Percentiles rank a stretch among this genome's conserved stretches.
Conservation (phyloP, 1,140 invertebrate species). For the Tetragonula clypearis region DNA sequence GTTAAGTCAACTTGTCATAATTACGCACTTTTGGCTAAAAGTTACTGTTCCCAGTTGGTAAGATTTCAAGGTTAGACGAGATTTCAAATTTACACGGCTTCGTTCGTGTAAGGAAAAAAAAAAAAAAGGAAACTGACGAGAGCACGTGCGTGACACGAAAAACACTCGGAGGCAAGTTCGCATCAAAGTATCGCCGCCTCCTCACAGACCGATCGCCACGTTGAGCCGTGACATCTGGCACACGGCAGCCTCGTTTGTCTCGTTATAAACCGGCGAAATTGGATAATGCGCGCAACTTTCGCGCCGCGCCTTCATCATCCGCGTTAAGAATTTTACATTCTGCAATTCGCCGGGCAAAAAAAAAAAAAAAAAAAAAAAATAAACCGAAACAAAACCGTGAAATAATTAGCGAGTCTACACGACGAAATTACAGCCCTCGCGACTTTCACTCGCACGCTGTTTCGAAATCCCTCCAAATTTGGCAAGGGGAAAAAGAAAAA, state of each 20-base stretch:
- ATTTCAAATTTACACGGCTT: background rate
- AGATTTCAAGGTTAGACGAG: background rate
- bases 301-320: slow-evolving; percentile 47
- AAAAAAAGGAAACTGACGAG: background rate
- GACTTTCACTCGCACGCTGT: background rate
- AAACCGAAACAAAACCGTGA: background rate
- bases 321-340: slow-evolving; percentile 28
- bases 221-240: slow-evolving; percentile 76
- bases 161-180: slow-evolving; percentile 62
- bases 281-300: slow-evolving; percentile 71
- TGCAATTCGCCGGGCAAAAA: slow-evolving; percentile 1
- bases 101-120: background rate
- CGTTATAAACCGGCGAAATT: slow-evolving; percentile 76
- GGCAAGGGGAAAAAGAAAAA: background rate
- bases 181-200: slow-evolving; percentile 68
- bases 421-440: background rate
- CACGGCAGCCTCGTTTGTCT: slow-evolving; percentile 77
- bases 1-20: too few relatives aligned
- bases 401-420: slow-evolving; percentile 11
- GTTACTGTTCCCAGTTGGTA: too few relatives aligned
- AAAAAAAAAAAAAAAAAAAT: background rate
- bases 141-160: slow-evolving; percentile 68
- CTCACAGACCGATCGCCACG: slow-evolving; percentile 63
- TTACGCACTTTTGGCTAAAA: too few relatives aligned
- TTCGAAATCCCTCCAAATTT: background rate